Evolutionary conservation across 92 coral and sea anemone species (phyloP).

Genomic region (Metridium senile): DNA sequence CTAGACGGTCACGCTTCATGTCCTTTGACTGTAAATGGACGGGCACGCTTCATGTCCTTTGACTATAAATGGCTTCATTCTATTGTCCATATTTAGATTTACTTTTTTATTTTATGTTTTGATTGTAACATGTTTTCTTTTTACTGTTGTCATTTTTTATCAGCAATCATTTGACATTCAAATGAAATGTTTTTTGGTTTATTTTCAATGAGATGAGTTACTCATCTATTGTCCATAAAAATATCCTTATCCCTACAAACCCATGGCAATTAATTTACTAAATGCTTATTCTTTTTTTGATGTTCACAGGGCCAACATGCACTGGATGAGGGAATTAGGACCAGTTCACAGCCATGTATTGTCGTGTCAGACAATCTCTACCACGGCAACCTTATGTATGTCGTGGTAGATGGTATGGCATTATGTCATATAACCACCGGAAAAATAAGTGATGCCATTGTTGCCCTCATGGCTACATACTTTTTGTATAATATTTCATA

Average conservation of each 20-base stretch:
- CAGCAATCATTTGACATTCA: too few relatives aligned
- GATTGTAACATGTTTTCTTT: too few relatives aligned
- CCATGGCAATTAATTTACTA: neutral
- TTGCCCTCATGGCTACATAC: slow-evolving; percentile 1
- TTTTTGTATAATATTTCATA: slow-evolving; percentile 18
- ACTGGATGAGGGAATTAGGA: slow-evolving; percentile 10
- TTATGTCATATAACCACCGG: slow-evolving; percentile 1
- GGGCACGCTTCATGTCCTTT: too few relatives aligned
- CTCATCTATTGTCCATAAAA: neutral
- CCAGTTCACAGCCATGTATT: slow-evolving; percentile 12
- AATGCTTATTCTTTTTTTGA: neutral
- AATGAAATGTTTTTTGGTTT: neutral
- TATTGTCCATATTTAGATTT: too few relatives aligned
- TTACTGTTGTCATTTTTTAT: too few relatives aligned
- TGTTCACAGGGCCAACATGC: slow-evolving; percentile 26
- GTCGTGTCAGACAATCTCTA: slow-evolving; percentile 5
- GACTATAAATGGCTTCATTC: too few relatives aligned
- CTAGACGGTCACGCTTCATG: too few relatives aligned
- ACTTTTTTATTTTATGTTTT: too few relatives aligned
- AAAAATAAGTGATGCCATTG: slow-evolving; percentile 28
- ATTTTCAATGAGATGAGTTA: neutral
- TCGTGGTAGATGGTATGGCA: slow-evolving; percentile 23
- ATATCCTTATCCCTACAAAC: too few relatives aligned
- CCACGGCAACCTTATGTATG: slow-evolving; percentile 22
- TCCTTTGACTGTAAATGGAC: too few relatives aligned